Base-by-base conservation (phyloP, 2,113 vertebrate species). In the Synchiropus splendidus region DNA sequence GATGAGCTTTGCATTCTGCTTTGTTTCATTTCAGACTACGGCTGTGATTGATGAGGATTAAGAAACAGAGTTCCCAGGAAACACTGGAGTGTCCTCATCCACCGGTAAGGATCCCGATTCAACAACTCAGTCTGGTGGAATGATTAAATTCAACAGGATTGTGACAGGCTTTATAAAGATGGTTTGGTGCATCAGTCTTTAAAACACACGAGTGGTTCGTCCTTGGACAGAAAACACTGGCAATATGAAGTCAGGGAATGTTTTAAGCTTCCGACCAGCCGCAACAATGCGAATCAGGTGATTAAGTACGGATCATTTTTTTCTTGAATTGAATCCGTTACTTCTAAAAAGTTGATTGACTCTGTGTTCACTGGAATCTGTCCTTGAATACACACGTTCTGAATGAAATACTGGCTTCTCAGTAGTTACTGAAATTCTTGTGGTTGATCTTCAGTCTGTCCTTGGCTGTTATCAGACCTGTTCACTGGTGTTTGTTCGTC, bases 21-120 rank as follows among this genome's bases (percentile, higher is more conserved):
- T 63, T 60, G 58, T 77, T 63, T 70, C 46, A 49, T 83, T 80
- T 69, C 41, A 83, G 83, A 71, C 45, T 38, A 18, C 14, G 53
- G 66, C 54, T 61, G 63, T 80, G 82, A 85, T 86, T 79, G 79
- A 83, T 82, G 79, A 84, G 69, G 79, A 81, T 75, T 79, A 74
- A 66, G 61, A 56, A 65, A 56, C 71, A 2, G 67, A 78, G 61
- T 79, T 75, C 61, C 67, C 66, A 71, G 64, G 64, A 68, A 83
- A 77, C 62, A 64, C 71, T 58, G 69, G 66, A 76, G 57, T 57
- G 45, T 64, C 70, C 64, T 68, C 72, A 57, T 71, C 75, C 69
- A 55, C 75, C 48, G 77, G 82, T 86, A 82, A 86, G 83, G 34
- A 39, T 52, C 54, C 61, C 64, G 62, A 69, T 78, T 81, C 65